phyloP scores from a whole-genome alignment of 1,140 invertebrate species.

The Oscheius sp. region DNA sequence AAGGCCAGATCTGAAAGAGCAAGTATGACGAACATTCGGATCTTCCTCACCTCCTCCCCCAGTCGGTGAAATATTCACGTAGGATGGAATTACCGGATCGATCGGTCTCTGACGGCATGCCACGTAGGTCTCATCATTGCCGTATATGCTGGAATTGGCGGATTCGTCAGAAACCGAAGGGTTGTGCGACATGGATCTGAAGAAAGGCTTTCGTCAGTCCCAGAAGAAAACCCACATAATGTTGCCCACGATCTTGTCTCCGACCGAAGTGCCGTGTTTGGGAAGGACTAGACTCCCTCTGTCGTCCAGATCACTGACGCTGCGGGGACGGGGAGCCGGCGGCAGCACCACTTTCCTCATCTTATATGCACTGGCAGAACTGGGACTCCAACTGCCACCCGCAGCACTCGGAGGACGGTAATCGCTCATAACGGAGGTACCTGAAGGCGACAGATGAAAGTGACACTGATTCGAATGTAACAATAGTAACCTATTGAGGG shows the following conservation, averaged over 20 bases:
- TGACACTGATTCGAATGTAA: no score
- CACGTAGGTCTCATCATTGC: slow-evolving; percentile 4
- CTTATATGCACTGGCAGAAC: background rate
- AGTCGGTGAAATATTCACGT: background rate
- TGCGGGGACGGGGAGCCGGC: background rate
- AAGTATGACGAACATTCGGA: no score
- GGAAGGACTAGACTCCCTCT: background rate
- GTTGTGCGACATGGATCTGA: no score
- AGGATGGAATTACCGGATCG: background rate
- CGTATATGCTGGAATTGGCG: background rate
- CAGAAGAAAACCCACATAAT: slow-evolving; percentile 9
- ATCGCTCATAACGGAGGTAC: background rate
- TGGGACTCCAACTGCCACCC: background rate
- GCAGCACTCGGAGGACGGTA: background rate
- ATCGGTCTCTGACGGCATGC: background rate
- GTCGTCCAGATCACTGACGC: background rate
- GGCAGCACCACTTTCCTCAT: background rate
- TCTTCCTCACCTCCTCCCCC: background rate
- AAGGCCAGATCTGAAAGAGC: background rate
- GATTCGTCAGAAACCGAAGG: no score
- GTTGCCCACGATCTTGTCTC: slow-evolving; percentile 12
- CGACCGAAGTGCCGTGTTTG: background rate
- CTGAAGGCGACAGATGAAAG: background rate
- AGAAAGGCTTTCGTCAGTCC: background rate
- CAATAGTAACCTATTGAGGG: no score